Evolutionary conservation across 1,140 invertebrate species (phyloP).

Genomic region (Ceratina australensis): DNA sequence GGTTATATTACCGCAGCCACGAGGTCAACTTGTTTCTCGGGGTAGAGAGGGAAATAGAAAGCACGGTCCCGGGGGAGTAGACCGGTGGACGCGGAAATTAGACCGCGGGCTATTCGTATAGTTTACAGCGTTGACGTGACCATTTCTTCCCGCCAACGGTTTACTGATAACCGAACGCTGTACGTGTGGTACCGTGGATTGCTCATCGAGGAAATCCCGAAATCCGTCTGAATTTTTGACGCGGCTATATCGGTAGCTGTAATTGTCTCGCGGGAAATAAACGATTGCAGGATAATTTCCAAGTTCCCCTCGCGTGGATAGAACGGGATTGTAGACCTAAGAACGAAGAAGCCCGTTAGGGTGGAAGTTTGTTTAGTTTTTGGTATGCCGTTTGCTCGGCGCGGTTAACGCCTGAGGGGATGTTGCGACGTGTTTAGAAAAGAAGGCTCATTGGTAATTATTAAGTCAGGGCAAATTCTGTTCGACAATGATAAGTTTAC

Average conservation of each 20-base stretch:
- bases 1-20: slow-evolving; percentile 28
- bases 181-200: no score
- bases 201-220: background rate
- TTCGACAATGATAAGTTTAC: no score
- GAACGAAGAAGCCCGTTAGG: background rate
- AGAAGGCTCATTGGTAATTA: background rate
- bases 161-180: no score
- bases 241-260: slow-evolving; percentile 47
- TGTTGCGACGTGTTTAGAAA: no score
- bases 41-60: background rate
- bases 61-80: background rate
- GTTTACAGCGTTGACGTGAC: slow-evolving; percentile 62
- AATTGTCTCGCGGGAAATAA: slow-evolving; percentile 1
- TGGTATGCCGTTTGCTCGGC: background rate
- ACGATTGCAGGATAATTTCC: slow-evolving; percentile 10
- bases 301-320: background rate
- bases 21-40: background rate
- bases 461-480: background rate
- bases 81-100: slow-evolving; percentile 58
- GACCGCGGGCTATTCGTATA: slow-evolving; percentile 62
- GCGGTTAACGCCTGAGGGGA: no score
- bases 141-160: slow-evolving; percentile 56
- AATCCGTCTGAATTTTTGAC: slow-evolving; percentile 9
- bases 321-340: background rate
- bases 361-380: slow-evolving; percentile 1